Evolutionary conservation across 1,140 invertebrate species (phyloP).

Genomic region (Zaprionus vittiger): DNA sequence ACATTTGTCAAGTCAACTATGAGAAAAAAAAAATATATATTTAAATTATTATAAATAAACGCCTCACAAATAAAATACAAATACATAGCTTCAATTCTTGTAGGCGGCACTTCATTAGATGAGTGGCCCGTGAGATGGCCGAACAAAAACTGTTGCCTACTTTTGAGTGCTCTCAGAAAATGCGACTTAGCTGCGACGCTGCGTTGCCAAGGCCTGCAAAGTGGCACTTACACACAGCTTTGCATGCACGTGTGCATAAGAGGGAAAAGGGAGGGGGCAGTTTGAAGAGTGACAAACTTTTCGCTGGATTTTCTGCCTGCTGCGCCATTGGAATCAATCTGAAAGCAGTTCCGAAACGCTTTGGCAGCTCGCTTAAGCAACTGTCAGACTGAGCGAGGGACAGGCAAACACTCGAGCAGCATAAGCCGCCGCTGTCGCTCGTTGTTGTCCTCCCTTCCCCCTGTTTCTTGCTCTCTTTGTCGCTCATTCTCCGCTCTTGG

Average conservation of each 20-base stretch:
- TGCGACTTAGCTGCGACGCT: neutral
- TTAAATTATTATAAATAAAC: too few relatives aligned
- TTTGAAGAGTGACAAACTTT: neutral
- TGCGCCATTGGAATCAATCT: constrained; percentile 36
- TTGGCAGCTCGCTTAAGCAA: constrained; percentile 25
- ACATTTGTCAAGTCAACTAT: too few relatives aligned
- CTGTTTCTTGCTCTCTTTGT: constrained; percentile 13
- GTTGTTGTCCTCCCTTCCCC: constrained; percentile 12
- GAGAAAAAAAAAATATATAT: too few relatives aligned
- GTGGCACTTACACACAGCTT: neutral
- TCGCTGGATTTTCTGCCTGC: neutral
- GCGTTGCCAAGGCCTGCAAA: constrained; percentile 8
- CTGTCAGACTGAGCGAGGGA: constrained; percentile 8
- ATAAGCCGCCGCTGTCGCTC: constrained; percentile 28
- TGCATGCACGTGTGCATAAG: neutral
- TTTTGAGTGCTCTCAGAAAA: constrained; percentile 13
- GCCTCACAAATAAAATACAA: neutral
- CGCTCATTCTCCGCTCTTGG: constrained; percentile 16
- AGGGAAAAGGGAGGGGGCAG: neutral
- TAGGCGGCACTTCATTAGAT: constrained; percentile 37
- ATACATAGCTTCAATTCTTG: neutral
- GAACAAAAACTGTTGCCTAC: constrained; percentile 23
- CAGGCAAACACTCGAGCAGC: constrained; percentile 30
- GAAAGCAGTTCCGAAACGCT: constrained; percentile 37
- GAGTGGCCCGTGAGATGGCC: constrained; percentile 24